Conservation (phyloP, 2,888 invertebrate species). For the Campopleginae sp. region DNA sequence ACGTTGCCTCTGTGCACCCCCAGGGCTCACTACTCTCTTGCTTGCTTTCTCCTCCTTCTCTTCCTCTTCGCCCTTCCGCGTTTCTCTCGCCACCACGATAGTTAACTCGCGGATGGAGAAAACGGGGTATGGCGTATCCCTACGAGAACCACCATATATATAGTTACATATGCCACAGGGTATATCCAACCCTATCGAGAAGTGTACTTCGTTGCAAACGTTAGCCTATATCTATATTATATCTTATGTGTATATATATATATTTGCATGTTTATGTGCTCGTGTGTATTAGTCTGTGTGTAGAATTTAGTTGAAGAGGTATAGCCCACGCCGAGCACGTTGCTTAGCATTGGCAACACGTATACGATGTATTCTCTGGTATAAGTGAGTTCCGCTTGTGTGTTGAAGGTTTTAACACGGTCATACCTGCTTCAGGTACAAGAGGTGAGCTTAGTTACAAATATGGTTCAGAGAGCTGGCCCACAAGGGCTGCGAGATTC, state of each 20-base stretch:
- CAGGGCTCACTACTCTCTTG: constrained; percentile 50
- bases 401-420: constrained; percentile 46
- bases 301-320: constrained; percentile 9
- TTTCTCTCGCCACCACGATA: constrained; percentile 71
- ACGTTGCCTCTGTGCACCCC: constrained; percentile 57
- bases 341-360: constrained; percentile 4
- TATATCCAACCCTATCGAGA: constrained; percentile 59
- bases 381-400: constrained; percentile 39
- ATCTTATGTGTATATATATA: background rate
- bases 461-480: constrained; percentile 52
- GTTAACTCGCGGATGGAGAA: constrained; percentile 75
- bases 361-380: constrained; percentile 5
- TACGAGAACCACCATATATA: constrained; percentile 52
- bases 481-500: constrained; percentile 39
- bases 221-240: constrained; percentile 12
- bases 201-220: constrained; percentile 48
- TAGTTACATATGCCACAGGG: constrained; percentile 36
- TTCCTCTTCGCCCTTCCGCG: constrained; percentile 30
- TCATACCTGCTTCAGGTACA: constrained; percentile 67
- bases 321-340: constrained; percentile 9
- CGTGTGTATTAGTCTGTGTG: constrained; percentile 2
- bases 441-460: constrained; percentile 57
- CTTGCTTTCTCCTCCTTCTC: constrained; percentile 31
- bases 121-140: constrained; percentile 68
- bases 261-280: background rate